These are phyloP conservation scores for Sebastes hubbsi DNA, from an alignment of 2,797 vertebrate genomes.

Conservation along the genomic window DNA sequence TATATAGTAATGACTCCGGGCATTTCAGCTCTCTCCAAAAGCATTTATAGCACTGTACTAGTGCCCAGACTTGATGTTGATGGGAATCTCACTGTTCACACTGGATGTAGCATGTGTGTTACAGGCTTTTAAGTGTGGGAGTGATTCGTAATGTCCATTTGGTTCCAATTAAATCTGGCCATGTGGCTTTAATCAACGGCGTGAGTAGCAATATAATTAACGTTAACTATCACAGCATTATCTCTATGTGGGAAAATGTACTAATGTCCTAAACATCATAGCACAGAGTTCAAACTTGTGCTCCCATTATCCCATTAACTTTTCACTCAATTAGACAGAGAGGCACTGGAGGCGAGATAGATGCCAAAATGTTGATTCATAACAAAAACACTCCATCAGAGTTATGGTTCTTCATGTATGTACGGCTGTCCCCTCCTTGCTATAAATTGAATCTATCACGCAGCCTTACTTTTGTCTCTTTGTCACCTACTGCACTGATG, in stretches of 20 bases:
- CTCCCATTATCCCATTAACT: too few species aligned
- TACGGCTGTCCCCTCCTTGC: too few species aligned
- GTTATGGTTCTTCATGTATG: not conserved
- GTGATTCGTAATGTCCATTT: not conserved
- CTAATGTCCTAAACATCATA: not conserved
- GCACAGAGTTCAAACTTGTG: not conserved
- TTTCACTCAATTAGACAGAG: not conserved
- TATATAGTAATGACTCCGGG: not conserved
- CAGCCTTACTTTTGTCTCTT: not conserved
- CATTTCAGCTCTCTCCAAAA: not conserved
- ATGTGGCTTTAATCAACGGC: conserved; percentile 12
- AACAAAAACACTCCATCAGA: not conserved
- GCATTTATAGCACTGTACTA: not conserved
- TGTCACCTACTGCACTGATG: not conserved
- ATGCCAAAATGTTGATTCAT: not conserved
- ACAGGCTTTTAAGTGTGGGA: not conserved
- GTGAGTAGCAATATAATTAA: not conserved
- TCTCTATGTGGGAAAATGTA: not conserved
- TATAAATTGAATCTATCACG: not conserved
- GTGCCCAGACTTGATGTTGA: not conserved
- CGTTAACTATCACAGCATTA: not conserved
- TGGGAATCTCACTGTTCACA: not conserved
- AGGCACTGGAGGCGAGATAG: not conserved
- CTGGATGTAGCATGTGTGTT: not conserved
- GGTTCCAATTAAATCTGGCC: conserved; percentile 3